Percentiles rank a stretch among this genome's conserved stretches.
These are phyloP conservation scores for Gyps fulvus DNA, from an alignment of 2,113 vertebrate species.

Conservation along the genomic window DNA sequence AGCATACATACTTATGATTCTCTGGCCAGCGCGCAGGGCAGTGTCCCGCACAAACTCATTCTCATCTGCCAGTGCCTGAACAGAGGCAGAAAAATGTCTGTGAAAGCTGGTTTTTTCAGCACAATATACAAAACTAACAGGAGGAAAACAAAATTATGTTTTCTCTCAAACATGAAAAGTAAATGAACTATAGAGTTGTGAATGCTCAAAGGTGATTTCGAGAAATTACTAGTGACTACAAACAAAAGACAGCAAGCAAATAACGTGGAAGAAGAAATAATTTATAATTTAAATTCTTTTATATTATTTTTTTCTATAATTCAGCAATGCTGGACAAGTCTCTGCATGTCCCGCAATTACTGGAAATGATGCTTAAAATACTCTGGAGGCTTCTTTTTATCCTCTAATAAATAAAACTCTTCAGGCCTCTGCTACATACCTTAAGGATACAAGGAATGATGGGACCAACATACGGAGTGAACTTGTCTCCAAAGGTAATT, in stretches of 20 bases:
- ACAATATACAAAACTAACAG: not conserved
- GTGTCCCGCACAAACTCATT: conserved; percentile 98
- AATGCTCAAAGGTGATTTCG: not conserved
- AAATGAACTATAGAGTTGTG: not conserved
- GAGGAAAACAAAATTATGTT: not conserved
- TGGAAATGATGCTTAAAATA: not conserved
- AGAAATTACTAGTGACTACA: not conserved
- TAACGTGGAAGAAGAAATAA: not conserved
- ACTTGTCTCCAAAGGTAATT: conserved; percentile 95
- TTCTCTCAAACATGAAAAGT: not conserved
- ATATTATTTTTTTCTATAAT: not conserved
- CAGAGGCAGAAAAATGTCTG: not conserved
- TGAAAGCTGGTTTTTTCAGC: not conserved
- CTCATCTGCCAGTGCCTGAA: conserved; percentile 94
- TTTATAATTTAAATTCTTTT: not conserved
- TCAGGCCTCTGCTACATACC: conserved; percentile 70
- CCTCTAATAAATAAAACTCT: not conserved
- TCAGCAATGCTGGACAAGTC: not conserved
- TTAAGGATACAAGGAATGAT: conserved; percentile 99
- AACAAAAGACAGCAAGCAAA: not conserved
- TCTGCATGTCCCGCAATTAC: not conserved
- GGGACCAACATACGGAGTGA: conserved; percentile 95
- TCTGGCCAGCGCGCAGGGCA: conserved; percentile 89
- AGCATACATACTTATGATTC: conserved; percentile 95
- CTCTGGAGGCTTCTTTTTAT: not conserved